phyloP scores from a whole-genome alignment of 2,888 invertebrate species.

The Thumatha senex region DNA sequence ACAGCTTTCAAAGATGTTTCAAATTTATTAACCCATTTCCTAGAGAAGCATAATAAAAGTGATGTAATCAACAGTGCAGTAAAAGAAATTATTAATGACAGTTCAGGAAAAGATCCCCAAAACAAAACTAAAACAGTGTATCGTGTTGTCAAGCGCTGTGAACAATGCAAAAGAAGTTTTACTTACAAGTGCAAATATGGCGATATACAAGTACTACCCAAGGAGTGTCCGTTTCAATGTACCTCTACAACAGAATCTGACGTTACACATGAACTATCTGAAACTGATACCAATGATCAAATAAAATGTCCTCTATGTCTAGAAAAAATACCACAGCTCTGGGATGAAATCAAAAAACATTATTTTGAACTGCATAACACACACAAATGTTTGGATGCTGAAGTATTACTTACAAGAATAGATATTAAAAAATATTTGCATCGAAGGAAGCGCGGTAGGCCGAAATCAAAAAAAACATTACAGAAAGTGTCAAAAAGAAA shows the following conservation, averaged over 20 bases:
- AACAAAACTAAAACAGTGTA: conserved; percentile 42
- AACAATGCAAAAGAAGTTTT: conserved; percentile 61
- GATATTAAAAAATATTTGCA: conserved; percentile 41
- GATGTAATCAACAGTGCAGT: conserved; percentile 32
- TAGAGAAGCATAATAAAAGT: conserved; percentile 44
- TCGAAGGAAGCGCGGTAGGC: conserved; percentile 20
- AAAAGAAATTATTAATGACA: conserved; percentile 23
- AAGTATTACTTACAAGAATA: conserved; percentile 50
- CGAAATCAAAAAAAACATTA: conserved; percentile 22
- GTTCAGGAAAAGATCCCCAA: conserved; percentile 11
- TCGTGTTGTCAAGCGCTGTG: conserved; percentile 63
- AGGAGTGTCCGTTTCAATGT: conserved; percentile 67
- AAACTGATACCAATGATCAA: conserved; percentile 9
- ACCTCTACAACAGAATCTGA: conserved; percentile 30
- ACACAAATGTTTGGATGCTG: conserved; percentile 60
- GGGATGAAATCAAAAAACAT: conserved; percentile 66
- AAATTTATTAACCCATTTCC: conserved; percentile 54
- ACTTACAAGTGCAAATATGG: conserved; percentile 61
- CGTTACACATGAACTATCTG: conserved; percentile 16
- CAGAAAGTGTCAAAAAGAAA: conserved; percentile 21
- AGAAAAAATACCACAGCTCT: conserved; percentile 51
- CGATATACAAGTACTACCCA: conserved; percentile 58
- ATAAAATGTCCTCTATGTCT: conserved; percentile 64
- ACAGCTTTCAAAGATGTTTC: conserved; percentile 44
- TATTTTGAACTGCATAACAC: conserved; percentile 57